These are phyloP conservation scores for Lymantria dispar DNA, from an alignment of 2,888 invertebrate genomes.

Conservation along the genomic window DNA sequence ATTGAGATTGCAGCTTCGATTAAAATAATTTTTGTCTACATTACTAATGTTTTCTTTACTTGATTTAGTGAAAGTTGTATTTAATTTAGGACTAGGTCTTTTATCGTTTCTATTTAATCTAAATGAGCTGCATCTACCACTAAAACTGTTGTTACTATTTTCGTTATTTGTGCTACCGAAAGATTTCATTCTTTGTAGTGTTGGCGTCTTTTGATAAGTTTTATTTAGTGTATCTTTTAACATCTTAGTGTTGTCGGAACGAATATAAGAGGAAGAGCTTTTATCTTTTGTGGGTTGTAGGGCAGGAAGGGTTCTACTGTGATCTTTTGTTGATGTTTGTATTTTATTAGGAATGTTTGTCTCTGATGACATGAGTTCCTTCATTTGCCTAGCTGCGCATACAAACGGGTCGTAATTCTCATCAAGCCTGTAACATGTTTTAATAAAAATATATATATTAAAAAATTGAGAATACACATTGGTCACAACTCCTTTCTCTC, in stretches of 20 bases:
- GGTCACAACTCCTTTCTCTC: no score
- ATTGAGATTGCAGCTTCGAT: conserved; percentile 66
- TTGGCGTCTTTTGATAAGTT: conserved; percentile 79
- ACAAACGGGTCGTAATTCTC: conserved; percentile 89
- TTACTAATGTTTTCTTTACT: conserved; percentile 75
- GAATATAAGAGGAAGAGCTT: conserved; percentile 49
- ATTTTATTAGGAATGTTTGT: conserved; percentile 76
- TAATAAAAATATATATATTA: conserved; percentile 12
- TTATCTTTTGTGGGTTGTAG: conserved; percentile 68
- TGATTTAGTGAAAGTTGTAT: conserved; percentile 73
- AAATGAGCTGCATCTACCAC: conserved; percentile 74
- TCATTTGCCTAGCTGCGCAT: conserved; percentile 91
- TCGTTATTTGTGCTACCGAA: conserved; percentile 71
- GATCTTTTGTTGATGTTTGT: conserved; percentile 66
- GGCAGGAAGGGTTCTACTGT: conserved; percentile 68
- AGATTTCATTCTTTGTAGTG: conserved; percentile 76
- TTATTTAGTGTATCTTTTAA: conserved; percentile 77
- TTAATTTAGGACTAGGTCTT: conserved; percentile 71
- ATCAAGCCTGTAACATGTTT: conserved; percentile 65
- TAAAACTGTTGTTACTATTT: conserved; percentile 56
- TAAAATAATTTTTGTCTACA: conserved; percentile 62
- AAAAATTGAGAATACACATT: neutral
- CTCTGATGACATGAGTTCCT: conserved; percentile 89
- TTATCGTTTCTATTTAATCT: conserved; percentile 70
- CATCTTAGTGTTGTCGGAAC: conserved; percentile 68